Percentiles rank a stretch among this genome's conserved stretches.
phyloP scores from a whole-genome alignment of 2,888 invertebrate species.

The Mimachlamys varia region DNA sequence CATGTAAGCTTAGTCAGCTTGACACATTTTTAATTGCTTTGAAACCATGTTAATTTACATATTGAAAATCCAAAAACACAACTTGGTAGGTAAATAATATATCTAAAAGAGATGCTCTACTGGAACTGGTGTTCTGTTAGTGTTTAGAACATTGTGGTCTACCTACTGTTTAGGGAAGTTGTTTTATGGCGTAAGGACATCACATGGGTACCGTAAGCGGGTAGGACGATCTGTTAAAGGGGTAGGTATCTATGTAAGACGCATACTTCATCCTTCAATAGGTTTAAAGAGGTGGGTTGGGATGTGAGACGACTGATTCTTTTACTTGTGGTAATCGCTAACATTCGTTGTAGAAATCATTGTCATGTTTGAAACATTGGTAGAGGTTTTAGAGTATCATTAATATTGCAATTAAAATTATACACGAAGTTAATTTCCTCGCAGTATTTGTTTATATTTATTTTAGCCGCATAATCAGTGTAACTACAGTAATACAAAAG shows the following conservation, averaged over 20 bases:
- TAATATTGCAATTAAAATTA: background rate
- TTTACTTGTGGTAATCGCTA: background rate
- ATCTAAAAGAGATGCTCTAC: background rate
- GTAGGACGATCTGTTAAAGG: background rate
- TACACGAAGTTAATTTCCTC: background rate
- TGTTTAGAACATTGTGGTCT: background rate
- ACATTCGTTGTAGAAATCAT: background rate
- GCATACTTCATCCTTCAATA: background rate
- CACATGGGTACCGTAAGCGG: background rate
- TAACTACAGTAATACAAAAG: no score
- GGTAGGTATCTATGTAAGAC: background rate
- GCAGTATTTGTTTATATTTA: background rate
- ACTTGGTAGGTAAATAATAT: background rate
- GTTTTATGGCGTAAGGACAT: background rate
- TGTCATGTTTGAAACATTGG: background rate
- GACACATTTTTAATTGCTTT: background rate
- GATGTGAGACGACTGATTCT: background rate
- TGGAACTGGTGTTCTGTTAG: background rate
- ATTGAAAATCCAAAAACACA: background rate
- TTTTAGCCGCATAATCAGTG: no score
- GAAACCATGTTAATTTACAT: background rate
- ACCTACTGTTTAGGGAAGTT: background rate
- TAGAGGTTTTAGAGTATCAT: background rate
- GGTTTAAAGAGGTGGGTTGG: slow-evolving; percentile 8
- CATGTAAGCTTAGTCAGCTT: background rate